Base-by-base conservation (phyloP, 2,888 invertebrate species). In the Drosophila suboccidentalis region DNA sequence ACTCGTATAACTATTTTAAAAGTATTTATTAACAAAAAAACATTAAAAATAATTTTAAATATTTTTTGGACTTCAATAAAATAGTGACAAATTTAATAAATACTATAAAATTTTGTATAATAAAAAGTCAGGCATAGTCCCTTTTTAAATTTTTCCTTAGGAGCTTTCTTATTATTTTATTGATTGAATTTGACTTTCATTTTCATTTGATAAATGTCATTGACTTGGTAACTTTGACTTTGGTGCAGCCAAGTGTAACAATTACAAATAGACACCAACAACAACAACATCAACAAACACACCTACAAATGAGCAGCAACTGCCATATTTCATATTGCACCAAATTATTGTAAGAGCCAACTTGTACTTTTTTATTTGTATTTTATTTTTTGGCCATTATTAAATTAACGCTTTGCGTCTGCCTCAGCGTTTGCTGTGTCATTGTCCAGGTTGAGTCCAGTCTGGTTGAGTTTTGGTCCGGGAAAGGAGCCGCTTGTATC, bases 211-310 rank as follows among this genome's bases (percentile, higher is more conserved):
- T 64, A 61, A 66, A 84, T 71, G 84, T 89, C 84, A 89, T 87
- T 88, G 86, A 89, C 86, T 87, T 87, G 71, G 50, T 71, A 69
- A 73, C 86, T 87, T 74, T 87, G 90, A 89, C 90, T 89, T 85
- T 78, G 75, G 86, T 71, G 78, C 86, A 85, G 61, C 88, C 71
- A 69, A 80, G 80, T 87, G 86, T 76, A 80, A 85, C 82, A 78
- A 67, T 88, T 75, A 64, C 62, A 50, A 60, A 55, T 68, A 64
- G 77, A 58, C 71, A 57, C 43, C 65, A 50, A 55, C 59, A 49
- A 34, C 72, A 62, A 47, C 59, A 72, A 54, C 39, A 61, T 39
- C 61, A 65, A 68, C 50, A 66, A 61, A 66, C 63, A 81, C 78
- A 69, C 64, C 66, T 57, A 44, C 61, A 38, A 64, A 47, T 58